Evolutionary conservation across 1,140 invertebrate species (phyloP).

Genomic region (Rhizoglyphus robini): DNA sequence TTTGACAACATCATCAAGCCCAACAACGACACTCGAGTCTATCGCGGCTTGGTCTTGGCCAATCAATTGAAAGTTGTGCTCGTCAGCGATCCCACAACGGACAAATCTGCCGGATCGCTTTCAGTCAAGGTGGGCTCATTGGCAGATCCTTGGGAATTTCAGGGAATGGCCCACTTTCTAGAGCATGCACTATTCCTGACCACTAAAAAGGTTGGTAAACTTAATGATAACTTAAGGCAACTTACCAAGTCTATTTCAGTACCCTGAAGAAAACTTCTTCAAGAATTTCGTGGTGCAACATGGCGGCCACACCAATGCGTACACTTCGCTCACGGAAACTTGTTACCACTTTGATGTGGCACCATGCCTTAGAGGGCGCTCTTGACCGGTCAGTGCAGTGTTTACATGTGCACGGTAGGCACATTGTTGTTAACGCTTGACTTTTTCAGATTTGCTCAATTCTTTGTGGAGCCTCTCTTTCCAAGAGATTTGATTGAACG

Average conservation of each 20-base stretch:
- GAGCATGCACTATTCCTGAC: constrained; percentile 46
- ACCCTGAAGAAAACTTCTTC: constrained; percentile 86
- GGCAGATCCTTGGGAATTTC: constrained; percentile 46
- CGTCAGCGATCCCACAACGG: constrained; percentile 75
- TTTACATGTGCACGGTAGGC: too few relatives aligned
- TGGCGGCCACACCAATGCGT: constrained; percentile 75
- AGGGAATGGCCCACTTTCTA: constrained; percentile 43
- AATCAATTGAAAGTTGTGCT: constrained; percentile 80
- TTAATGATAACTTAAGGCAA: too few relatives aligned
- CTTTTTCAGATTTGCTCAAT: constrained; percentile 41
- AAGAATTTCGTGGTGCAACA: constrained; percentile 74
- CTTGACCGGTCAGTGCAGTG: too few relatives aligned
- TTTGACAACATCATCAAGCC: constrained; percentile 56
- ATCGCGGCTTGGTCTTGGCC: constrained; percentile 57
- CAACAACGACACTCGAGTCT: constrained; percentile 57
- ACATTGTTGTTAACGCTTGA: too few relatives aligned
- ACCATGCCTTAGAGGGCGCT: constrained; percentile 58
- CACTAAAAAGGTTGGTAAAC: constrained; percentile 39
- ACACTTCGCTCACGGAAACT: constrained; percentile 73
- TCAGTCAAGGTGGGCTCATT: constrained; percentile 49
- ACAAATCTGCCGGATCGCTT: constrained; percentile 76
- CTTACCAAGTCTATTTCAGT: too few relatives aligned
- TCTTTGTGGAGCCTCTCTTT: too few relatives aligned
- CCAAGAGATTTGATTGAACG: too few relatives aligned
- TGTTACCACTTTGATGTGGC: constrained; percentile 82